These are phyloP conservation scores for Forbesichthys papilliferus DNA, from an alignment of 2,113 vertebrate species.

Conservation along the genomic window DNA sequence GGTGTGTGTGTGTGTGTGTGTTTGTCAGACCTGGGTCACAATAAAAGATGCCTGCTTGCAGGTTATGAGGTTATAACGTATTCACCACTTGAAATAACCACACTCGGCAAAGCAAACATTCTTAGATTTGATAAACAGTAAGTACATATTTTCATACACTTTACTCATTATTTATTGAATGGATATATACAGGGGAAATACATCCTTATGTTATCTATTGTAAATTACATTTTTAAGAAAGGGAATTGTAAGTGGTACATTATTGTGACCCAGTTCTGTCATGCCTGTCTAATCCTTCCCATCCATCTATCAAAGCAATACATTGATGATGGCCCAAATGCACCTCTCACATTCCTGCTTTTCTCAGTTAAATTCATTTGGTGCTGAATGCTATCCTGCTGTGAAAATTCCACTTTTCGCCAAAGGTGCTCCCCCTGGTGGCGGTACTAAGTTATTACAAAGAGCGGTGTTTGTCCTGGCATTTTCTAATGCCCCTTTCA, in stretches of 20 bases:
- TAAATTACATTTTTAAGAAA: not conserved
- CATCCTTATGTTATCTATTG: not conserved
- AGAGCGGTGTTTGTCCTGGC: not conserved
- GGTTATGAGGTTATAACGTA: not conserved
- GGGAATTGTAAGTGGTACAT: not conserved
- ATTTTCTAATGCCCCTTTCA: not conserved
- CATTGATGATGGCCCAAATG: slow-evolving; percentile 44
- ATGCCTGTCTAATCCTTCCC: slow-evolving; percentile 5
- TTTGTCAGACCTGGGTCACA: slow-evolving; percentile 64
- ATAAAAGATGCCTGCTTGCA: not conserved
- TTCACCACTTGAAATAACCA: not conserved
- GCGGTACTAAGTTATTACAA: slow-evolving; percentile 1
- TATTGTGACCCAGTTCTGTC: slow-evolving; percentile 56
- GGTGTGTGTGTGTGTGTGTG: slow-evolving; percentile 26
- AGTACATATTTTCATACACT: not conserved
- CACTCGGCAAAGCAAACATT: not conserved
- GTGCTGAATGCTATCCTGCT: not conserved
- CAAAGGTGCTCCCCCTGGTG: slow-evolving; percentile 36
- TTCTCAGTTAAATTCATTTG: not conserved
- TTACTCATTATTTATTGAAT: not conserved
- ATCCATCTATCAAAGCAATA: slow-evolving; percentile 13
- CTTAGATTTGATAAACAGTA: not conserved
- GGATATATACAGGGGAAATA: not conserved
- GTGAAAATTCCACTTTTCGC: not conserved
- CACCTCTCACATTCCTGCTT: slow-evolving; percentile 10